A percentile compares a stretch with the other conserved stretches of the same genome.
These are phyloP conservation scores for Gasterosteus nipponicus DNA, from an alignment of 2,113 vertebrate genomes.

Conservation along the genomic window DNA sequence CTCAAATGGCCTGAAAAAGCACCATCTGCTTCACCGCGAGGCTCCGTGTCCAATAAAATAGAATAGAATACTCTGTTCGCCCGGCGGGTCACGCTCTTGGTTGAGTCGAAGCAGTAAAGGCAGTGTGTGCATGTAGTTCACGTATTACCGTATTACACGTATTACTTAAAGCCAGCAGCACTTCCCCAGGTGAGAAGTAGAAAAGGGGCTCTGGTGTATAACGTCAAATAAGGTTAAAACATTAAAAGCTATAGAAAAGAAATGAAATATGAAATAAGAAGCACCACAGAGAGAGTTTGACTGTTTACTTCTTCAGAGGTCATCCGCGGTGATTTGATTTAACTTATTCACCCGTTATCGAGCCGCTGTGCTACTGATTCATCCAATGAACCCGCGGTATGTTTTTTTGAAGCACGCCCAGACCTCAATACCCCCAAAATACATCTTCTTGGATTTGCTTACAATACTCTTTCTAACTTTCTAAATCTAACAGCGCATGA, in stretches of 20 bases:
- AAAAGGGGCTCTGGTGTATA: constrained; percentile 26
- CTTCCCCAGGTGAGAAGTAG: constrained; percentile 25
- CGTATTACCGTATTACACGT: constrained; percentile 52
- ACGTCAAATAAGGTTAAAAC: constrained; percentile 13
- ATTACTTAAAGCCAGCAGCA: constrained; percentile 53
- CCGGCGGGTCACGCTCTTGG: constrained; percentile 62
- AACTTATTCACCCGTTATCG: constrained; percentile 28
- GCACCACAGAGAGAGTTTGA: background rate
- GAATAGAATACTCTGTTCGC: constrained; percentile 65
- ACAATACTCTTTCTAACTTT: constrained; percentile 56
- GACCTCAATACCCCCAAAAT: constrained; percentile 60
- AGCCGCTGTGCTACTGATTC: constrained; percentile 52
- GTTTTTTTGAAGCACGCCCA: constrained; percentile 46
- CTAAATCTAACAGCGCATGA: constrained; percentile 72
- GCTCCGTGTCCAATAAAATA: constrained; percentile 10
- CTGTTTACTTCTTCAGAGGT: constrained; percentile 12
- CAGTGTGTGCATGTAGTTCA: constrained; percentile 52
- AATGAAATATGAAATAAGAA: constrained; percentile 4
- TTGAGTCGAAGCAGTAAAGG: constrained; percentile 40
- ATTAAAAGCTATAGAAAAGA: background rate
- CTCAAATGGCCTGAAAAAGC: constrained; percentile 57
- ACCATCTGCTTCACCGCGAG: constrained; percentile 19
- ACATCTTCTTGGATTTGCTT: constrained; percentile 58
- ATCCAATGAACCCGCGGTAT: constrained; percentile 50
- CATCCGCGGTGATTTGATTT: constrained; percentile 5